phyloP scores from a whole-genome alignment of 1,140 invertebrate genomes.

The Nilaparvata lugens region DNA sequence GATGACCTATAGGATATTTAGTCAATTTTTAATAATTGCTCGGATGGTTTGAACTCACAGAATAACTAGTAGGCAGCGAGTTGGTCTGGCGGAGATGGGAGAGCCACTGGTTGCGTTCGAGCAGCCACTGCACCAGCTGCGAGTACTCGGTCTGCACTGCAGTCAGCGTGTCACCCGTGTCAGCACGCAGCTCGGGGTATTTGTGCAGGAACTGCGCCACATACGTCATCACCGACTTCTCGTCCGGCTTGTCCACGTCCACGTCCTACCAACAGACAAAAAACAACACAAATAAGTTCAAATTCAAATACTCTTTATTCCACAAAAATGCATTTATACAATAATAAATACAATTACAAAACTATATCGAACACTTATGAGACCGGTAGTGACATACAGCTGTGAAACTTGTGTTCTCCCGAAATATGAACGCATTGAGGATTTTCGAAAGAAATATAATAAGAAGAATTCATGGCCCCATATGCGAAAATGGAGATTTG shows the following conservation, averaged over 20 bases:
- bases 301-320: too few species aligned
- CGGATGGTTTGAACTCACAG: too few species aligned
- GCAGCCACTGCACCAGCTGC: constrained; percentile 68
- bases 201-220: constrained; percentile 97
- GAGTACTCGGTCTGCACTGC: constrained; percentile 72
- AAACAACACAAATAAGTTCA: not conserved
- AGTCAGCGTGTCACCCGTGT: constrained; percentile 58
- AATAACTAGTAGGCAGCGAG: constrained; percentile 39
- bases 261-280: constrained; percentile 57
- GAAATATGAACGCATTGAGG: too few species aligned
- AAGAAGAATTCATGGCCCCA: too few species aligned
- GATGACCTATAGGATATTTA: constrained; percentile 32
- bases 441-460: too few species aligned
- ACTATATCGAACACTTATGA: too few species aligned
- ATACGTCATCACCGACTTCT: constrained; percentile 99
- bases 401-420: too few species aligned
- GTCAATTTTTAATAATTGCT: too few species aligned
- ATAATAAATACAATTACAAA: too few species aligned
- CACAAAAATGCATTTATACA: too few species aligned
- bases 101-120: constrained; percentile 58
- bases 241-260: constrained; percentile 93
- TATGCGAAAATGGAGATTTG: too few species aligned
- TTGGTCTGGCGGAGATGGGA: constrained; percentile 46
- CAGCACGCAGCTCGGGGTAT: constrained; percentile 63
- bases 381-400: too few species aligned